These are phyloP conservation scores for Patella vulgata DNA, from an alignment of 1,140 invertebrate species.

Conservation along the genomic window DNA sequence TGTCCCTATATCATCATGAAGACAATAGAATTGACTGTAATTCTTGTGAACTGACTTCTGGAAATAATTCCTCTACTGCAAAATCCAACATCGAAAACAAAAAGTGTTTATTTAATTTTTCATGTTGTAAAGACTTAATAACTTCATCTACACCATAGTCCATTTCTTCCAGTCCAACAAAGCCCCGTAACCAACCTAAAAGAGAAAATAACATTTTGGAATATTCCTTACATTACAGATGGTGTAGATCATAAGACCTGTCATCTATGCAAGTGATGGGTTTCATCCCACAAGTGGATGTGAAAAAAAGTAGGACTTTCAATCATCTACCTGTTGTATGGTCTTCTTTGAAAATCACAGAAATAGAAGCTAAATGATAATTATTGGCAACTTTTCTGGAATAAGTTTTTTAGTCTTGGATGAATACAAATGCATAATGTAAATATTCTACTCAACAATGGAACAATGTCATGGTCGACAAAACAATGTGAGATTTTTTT, in stretches of 20 bases:
- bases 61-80: background rate
- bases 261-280: no score
- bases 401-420: no score
- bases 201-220: background rate
- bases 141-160: conserved; percentile 31
- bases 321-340: background rate
- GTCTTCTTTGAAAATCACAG: background rate
- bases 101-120: conserved; percentile 32
- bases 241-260: no score
- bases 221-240: background rate
- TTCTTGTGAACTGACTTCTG: background rate
- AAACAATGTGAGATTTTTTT: no score
- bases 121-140: conserved; percentile 35
- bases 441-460: no score
- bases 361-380: no score
- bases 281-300: no score
- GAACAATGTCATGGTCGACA: no score
- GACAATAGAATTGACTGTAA: background rate
- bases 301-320: background rate
- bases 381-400: no score
- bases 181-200: conserved; percentile 20
- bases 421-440: no score
- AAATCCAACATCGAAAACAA: background rate
- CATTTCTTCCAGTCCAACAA: conserved; percentile 33
- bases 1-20: no score